Percentiles rank a stretch among this genome's conserved stretches.
phyloP scores from a whole-genome alignment of 2,797 vertebrate genomes.

The Apogon hyalosoma region DNA sequence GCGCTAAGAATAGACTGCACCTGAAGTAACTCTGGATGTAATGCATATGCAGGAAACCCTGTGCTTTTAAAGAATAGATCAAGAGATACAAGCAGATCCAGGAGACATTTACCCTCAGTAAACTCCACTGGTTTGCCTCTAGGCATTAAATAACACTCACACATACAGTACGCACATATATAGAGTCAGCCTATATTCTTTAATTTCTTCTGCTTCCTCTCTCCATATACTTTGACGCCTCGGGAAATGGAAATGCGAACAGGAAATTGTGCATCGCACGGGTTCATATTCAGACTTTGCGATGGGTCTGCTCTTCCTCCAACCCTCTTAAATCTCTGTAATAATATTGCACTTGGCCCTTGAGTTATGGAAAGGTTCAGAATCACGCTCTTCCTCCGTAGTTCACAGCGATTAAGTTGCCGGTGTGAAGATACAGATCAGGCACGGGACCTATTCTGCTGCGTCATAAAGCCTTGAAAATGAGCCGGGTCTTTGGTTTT shows the following conservation, averaged over 20 bases:
- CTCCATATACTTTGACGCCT: constrained; percentile 54
- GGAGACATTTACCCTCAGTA: neutral
- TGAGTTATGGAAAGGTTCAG: constrained; percentile 40
- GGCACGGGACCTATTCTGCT: neutral
- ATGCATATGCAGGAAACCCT: too few species aligned
- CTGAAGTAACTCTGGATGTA: too few species aligned
- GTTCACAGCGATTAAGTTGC: constrained; percentile 57
- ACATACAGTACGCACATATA: neutral
- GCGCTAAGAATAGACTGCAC: too few species aligned
- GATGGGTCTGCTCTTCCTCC: constrained; percentile 35
- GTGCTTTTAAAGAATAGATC: too few species aligned
- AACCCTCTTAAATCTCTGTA: constrained; percentile 39
- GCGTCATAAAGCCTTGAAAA: neutral
- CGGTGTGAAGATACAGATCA: constrained; percentile 10
- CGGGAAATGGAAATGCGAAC: constrained; percentile 55
- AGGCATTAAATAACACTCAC: neutral
- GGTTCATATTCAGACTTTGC: constrained; percentile 31
- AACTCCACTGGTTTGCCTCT: neutral
- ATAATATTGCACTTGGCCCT: constrained; percentile 55
- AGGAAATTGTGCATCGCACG: constrained; percentile 57
- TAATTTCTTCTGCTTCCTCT: constrained; percentile 24
- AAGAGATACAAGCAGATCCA: too few species aligned
- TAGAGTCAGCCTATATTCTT: neutral
- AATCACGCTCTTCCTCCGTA: constrained; percentile 28
- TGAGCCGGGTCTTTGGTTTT: constrained; percentile 8